Conservation (phyloP, 2,888 invertebrate genomes). For the Drosophila fulvimacula region DNA sequence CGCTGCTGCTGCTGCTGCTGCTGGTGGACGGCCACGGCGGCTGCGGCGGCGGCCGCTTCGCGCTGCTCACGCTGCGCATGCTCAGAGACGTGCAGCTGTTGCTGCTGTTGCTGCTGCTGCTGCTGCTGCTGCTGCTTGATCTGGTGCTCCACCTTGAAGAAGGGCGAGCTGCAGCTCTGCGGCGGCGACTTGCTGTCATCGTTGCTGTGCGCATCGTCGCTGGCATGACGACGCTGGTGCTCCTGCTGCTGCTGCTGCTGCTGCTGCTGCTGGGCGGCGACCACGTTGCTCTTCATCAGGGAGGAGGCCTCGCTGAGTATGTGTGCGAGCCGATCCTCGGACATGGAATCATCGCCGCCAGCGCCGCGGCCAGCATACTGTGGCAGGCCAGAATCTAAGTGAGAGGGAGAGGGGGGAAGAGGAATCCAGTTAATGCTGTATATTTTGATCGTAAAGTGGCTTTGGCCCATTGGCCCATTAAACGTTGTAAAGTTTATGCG, state of each 20-base stretch:
- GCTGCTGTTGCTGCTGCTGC: slow-evolving; percentile 89
- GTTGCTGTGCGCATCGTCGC: slow-evolving; percentile 90
- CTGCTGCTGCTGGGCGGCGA: slow-evolving; percentile 86
- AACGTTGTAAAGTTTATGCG: slow-evolving; percentile 76
- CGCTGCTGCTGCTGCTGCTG: slow-evolving; percentile 59
- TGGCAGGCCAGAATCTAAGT: slow-evolving; percentile 91
- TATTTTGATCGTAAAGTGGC: slow-evolving; percentile 73
- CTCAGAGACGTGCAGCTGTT: slow-evolving; percentile 82
- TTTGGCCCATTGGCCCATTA: slow-evolving; percentile 70
- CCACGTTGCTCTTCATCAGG: slow-evolving; percentile 89
- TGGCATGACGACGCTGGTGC: slow-evolving; percentile 80
- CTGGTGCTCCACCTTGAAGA: slow-evolving; percentile 87
- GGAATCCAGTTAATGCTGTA: slow-evolving; percentile 18
- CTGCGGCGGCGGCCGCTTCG: slow-evolving; percentile 82
- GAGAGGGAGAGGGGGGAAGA: neutral
- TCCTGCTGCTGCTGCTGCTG: slow-evolving; percentile 87
- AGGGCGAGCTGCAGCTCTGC: slow-evolving; percentile 92
- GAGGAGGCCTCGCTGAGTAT: slow-evolving; percentile 97
- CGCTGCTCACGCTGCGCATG: slow-evolving; percentile 84
- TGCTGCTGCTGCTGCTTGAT: slow-evolving; percentile 84
- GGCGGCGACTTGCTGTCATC: slow-evolving; percentile 93
- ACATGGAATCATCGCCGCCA: slow-evolving; percentile 90
- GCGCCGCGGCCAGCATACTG: slow-evolving; percentile 92
- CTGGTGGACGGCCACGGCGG: slow-evolving; percentile 83
- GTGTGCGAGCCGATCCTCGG: slow-evolving; percentile 96